Base-by-base conservation (phyloP, 1,140 invertebrate genomes). In the Phthorimaea operculella region DNA sequence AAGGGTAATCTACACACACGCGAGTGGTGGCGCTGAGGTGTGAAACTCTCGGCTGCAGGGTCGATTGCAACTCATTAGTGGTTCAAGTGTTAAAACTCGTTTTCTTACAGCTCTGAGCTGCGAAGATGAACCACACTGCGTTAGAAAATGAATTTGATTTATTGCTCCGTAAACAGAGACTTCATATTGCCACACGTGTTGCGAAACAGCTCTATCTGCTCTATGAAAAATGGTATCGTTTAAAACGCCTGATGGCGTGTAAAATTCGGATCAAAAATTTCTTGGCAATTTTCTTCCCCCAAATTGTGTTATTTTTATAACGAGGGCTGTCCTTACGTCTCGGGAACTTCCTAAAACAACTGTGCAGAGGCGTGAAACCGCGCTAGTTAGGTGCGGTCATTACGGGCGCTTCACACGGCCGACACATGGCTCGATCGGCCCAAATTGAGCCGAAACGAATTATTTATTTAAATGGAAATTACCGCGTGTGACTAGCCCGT, bases 381-480 rank as follows among this genome's bases (percentile, higher is more conserved):
- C 72, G 68, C 70, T 70, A 74, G 74, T 81, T 76, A 77, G 52
- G 42, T 28, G 57, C 44, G 66, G 66, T 74, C 76, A 77, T 79
- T 79, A 78, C 70, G 60, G 59, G 14, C 63, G 64, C 63, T 71
- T 60, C 68, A 68, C 62, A 39, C 36, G 36, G 65, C 66, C 50
- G 64, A 75, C 73, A 81, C 78, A 81, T 79, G 76, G 72, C 69
- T 57, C 57, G 54, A 51, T 60, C 55, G 54, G 50, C 66, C 63
- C n/a, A 47, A 47, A 47, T 47, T 5, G 44, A 47, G 44, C 68
- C 70, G 65, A 74, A 70, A 71, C 75, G 73, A 81, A 83, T 83
- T 81, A 83, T 83, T 83, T 80, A 83, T 83, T 83, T 81, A 81
- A 80, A 83, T 74, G 80, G 68, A 79, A 83, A 81, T 80, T 79